Evolutionary conservation across 2,797 vertebrate genomes (phyloP), one percentile per base, ranked within the genome.

Genomic region (Hyperoplus lanceolatus): DNA sequence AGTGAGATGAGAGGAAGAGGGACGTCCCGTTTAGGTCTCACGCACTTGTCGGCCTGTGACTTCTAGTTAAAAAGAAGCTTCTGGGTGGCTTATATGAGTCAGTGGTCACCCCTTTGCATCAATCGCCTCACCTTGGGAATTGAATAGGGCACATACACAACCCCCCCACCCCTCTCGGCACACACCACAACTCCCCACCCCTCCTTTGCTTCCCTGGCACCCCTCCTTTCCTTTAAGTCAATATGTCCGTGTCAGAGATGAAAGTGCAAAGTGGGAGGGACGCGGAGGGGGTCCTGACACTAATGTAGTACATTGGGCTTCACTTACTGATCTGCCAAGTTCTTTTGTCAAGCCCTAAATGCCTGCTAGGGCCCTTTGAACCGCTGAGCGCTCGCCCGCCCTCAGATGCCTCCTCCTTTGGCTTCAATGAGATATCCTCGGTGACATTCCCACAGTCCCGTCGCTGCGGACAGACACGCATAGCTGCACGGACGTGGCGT

Each of bases 201-300:
- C 79, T 71, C 83, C 87, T 55, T 80, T 41, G 16, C 59, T 11
- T 70, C 82, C 82, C 75, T 61, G 73, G 64, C 81, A 75, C 89
- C 90, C 89, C 93, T 89, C 86, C 79, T 89, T 81, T 87, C 83
- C 91, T 92, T 90, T 85, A 87, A 93, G 89, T 93, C 94, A 93
- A 95, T 95, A 94, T 87, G 94, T 95, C 93, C 87, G 82, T 95
- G 94, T 95, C 94, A 94, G 91, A 96, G 95, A 96, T 96, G 95
- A 96, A 96, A 96, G 95, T 93, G 94, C 89, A 90, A 92, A 94
- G 93, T 93, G 90, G 93, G 93, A 90, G 93, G 92, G 92, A 91
- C 89, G 90, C 86, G 72, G 87, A 91, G 88, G 92, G 94, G 90
- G 90, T 89, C 90, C 93, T 96, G 95, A 95, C 94, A 95, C 95